Percentiles rank a stretch among this genome's conserved stretches.
These are phyloP conservation scores for Amblyraja radiata DNA, from an alignment of 2,797 vertebrate species.

Conservation along the genomic window DNA sequence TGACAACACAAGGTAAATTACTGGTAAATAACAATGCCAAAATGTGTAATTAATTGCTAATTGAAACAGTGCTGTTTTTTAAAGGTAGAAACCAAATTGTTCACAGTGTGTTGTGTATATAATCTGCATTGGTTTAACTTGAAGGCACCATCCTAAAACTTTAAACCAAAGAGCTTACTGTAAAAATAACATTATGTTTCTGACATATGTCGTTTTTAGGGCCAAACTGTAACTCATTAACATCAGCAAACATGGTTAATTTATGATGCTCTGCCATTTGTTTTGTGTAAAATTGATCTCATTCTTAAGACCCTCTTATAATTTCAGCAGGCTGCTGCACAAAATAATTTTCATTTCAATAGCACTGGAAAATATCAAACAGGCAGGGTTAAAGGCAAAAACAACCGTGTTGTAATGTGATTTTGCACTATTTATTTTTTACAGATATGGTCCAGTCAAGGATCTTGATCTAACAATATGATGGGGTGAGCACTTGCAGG, in stretches of 20 bases:
- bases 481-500: not conserved
- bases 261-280: not conserved
- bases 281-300: not conserved
- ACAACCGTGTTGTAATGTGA: not conserved
- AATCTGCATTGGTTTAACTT: not conserved
- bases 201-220: not conserved
- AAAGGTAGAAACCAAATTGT: not conserved
- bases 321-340: not conserved
- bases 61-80: not conserved
- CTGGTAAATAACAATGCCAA: not conserved
- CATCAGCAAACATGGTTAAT: not conserved
- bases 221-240: not conserved
- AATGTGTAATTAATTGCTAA: constrained; percentile 1
- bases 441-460: not conserved
- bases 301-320: not conserved
- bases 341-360: not conserved
- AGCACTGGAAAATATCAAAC: not conserved
- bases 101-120: not conserved
- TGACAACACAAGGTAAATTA: not conserved
- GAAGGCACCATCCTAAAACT: not conserved
- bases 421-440: no score
- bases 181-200: not conserved
- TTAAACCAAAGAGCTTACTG: not conserved
- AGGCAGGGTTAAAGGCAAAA: not conserved
- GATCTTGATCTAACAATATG: not conserved